phyloP scores from a whole-genome alignment of 1,140 invertebrate species.

The Druon quercuslanigerum region DNA sequence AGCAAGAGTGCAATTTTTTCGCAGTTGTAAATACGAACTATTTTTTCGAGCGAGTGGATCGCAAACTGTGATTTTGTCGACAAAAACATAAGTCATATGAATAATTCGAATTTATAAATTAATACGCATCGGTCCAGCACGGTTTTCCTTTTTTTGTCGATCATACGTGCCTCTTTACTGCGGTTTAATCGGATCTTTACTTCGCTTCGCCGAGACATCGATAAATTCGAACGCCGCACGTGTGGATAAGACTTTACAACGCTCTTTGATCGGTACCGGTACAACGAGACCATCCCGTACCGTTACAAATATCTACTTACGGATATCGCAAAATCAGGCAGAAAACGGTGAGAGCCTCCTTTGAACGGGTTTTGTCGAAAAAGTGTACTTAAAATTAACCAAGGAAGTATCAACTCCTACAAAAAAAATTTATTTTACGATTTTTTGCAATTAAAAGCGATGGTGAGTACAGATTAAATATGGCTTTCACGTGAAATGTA shows the following conservation, averaged over 20 bases:
- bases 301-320: constrained; percentile 31
- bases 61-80: too few relatives aligned
- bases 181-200: constrained; percentile 8
- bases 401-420: too few relatives aligned
- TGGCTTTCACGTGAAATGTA: too few relatives aligned
- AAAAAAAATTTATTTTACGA: neutral
- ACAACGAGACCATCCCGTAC: constrained; percentile 3
- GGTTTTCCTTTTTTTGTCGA: neutral
- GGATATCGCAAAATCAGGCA: constrained; percentile 30
- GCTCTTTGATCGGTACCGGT: constrained; percentile 29
- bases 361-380: neutral
- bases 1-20: too few relatives aligned
- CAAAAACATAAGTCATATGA: neutral
- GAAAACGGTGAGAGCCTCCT: neutral
- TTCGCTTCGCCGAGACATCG: constrained; percentile 7
- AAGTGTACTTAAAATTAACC: neutral
- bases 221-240: constrained; percentile 30
- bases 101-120: neutral
- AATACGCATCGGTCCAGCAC: neutral
- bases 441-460: too few relatives aligned
- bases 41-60: too few relatives aligned
- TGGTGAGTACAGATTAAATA: too few relatives aligned
- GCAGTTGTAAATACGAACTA: too few relatives aligned
- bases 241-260: constrained; percentile 27
- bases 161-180: neutral